A percentile compares a stretch with the other conserved stretches of the same genome.
Evolutionary conservation across 2,797 vertebrate genomes (phyloP).

Genomic region (Anolis apletophallus): DNA sequence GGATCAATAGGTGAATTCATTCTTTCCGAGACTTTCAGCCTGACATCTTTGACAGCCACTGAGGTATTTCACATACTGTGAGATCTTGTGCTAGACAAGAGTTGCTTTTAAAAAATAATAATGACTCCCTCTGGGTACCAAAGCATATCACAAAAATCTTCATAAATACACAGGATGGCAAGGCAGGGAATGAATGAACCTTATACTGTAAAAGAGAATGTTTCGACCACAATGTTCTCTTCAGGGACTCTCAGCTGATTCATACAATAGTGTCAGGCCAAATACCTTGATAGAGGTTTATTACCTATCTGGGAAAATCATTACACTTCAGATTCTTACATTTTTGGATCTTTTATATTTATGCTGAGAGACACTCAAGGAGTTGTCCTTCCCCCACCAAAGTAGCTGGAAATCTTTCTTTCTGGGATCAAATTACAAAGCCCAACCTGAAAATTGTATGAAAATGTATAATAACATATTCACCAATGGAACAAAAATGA

Average conservation of each 20-base stretch:
- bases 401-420: not conserved
- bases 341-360: not conserved
- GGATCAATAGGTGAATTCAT: not conserved
- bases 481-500: not conserved
- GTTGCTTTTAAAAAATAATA: constrained; percentile 3
- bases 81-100: constrained; percentile 6
- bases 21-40: constrained; percentile 1
- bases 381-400: not conserved
- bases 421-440: not conserved
- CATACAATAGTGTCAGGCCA: constrained; percentile 3
- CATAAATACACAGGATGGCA: not conserved
- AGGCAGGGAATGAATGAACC: not conserved
- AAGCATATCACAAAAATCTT: not conserved
- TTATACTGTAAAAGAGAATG: not conserved
- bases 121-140: not conserved
- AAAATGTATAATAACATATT: not conserved
- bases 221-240: not conserved
- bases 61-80: not conserved
- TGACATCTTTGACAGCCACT: not conserved
- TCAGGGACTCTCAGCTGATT: constrained; percentile 6
- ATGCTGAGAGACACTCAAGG: not conserved
- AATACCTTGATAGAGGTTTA: not conserved
- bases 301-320: constrained; percentile 21
- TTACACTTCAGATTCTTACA: not conserved
- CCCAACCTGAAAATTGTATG: not conserved